Percentiles rank a stretch among this genome's conserved stretches.
phyloP scores from a whole-genome alignment of 2,888 invertebrate species.

The Cheilosia variabilis region DNA sequence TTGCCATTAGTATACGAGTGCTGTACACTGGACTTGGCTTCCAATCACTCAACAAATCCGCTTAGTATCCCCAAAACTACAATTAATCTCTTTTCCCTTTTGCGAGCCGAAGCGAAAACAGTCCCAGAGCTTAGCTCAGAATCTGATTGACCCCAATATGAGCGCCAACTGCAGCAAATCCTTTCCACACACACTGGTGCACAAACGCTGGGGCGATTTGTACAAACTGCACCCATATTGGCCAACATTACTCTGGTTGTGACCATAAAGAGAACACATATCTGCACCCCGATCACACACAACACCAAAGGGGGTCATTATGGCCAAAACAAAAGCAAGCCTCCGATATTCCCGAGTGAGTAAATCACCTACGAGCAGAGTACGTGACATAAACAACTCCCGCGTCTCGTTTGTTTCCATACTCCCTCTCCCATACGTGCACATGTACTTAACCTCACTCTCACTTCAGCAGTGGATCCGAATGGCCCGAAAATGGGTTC shows the following conservation, averaged over 20 bases:
- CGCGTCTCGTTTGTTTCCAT: slow-evolving; percentile 33
- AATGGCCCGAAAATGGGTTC: slow-evolving; percentile 65
- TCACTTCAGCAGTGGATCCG: slow-evolving; percentile 44
- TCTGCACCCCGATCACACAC: slow-evolving; percentile 65
- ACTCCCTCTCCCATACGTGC: slow-evolving; percentile 55
- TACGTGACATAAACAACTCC: slow-evolving; percentile 75
- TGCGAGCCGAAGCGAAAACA: slow-evolving; percentile 45
- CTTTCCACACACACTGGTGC: slow-evolving; percentile 35
- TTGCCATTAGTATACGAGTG: slow-evolving; percentile 53
- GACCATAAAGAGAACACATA: slow-evolving; percentile 68
- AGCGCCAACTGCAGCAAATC: slow-evolving; percentile 43
- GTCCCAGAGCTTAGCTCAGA: slow-evolving; percentile 42
- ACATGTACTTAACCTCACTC: slow-evolving; percentile 72
- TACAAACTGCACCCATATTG: slow-evolving; percentile 71
- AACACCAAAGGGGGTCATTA: slow-evolving; percentile 72
- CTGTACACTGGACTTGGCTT: slow-evolving; percentile 38
- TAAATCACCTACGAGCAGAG: slow-evolving; percentile 70
- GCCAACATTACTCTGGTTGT: slow-evolving; percentile 63
- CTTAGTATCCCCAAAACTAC: slow-evolving; percentile 62
- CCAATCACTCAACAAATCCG: slow-evolving; percentile 72
- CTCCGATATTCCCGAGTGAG: slow-evolving; percentile 67
- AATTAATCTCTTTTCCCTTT: slow-evolving; percentile 67
- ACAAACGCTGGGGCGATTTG: slow-evolving; percentile 53
- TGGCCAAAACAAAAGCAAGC: slow-evolving; percentile 69
- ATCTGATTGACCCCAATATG: slow-evolving; percentile 68